Evolutionary conservation across 1,140 invertebrate genomes (phyloP).

Genomic region (Frieseomelitta varia): DNA sequence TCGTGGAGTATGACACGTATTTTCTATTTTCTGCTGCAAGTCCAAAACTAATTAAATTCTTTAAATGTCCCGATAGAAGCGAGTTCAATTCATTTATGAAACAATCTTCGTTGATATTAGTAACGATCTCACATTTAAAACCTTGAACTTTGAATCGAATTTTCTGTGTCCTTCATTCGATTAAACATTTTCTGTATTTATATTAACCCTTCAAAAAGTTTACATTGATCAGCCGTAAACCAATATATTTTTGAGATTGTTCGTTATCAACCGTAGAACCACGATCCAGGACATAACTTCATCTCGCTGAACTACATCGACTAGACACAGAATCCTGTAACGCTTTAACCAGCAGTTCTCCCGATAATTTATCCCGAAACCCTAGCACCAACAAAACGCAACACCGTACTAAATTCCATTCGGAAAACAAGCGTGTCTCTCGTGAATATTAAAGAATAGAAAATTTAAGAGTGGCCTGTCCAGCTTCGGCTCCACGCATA

Average conservation of each 20-base stretch:
- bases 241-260: background rate
- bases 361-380: conserved; percentile 3
- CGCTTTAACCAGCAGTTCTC: background rate
- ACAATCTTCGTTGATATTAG: too few relatives aligned
- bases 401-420: background rate
- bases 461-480: conserved; percentile 36
- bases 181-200: background rate
- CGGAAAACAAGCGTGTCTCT: conserved; percentile 12
- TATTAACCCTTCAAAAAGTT: background rate
- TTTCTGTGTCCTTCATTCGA: too few relatives aligned
- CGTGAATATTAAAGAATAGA: conserved; percentile 47
- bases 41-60: too few relatives aligned
- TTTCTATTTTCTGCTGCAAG: too few relatives aligned
- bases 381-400: too few relatives aligned
- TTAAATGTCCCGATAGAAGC: too few relatives aligned
- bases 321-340: background rate
- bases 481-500: background rate
- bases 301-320: background rate
- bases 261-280: background rate
- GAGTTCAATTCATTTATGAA: too few relatives aligned
- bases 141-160: too few relatives aligned
- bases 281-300: background rate
- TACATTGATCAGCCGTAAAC: background rate
- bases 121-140: too few relatives aligned
- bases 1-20: too few relatives aligned